Evolutionary conservation across 2,113 vertebrate genomes (phyloP), one percentile per base, ranked within the genome.

Genomic region (Cyphomyrus discorhynchus): DNA sequence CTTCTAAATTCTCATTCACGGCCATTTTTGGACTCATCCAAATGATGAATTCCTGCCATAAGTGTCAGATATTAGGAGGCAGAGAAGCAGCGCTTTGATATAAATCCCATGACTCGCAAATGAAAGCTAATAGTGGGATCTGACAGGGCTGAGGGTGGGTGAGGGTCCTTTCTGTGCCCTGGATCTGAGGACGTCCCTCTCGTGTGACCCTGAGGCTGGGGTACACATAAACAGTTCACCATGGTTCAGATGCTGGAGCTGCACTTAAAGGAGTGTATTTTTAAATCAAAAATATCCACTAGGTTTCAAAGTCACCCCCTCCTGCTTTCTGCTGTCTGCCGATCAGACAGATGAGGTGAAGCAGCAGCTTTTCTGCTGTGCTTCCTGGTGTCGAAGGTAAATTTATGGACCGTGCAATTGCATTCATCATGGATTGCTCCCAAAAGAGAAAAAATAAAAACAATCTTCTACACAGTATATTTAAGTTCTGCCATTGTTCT

Each of bases 31-130:
- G 82, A 84, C 82, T 84, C 82, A 47, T 84, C 82, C 3, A 24
- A 84, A 84, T 84, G 82, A 84, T 84, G 82, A 84, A 84, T 84
- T 84, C 19, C 45, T 84, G 82, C 82, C 45, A 84, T 84, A 84
- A 84, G 35, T 84, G 82, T 84, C 42, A 84, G 82, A 84, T 84
- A 47, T 84, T 84, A 84, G 82, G 39, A 84, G 45, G 45, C 21
- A 84, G 42, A 46, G 19, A 84, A 46, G 45, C 82, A 47, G 82
- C 19, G 6, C 39, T 47, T 84, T 84, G 19, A 84, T 84, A 84
- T 84, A 84, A 84, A 47, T 84, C 10, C 82, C 82, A 84, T 84
- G 82, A 84, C 82, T 84, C 24, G 45, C 45, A 84, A 84, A 84
- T 84, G 82, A 84, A 84, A 84, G 42, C 45, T 84, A 84, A 84